Evolutionary conservation across 1,140 invertebrate genomes (phyloP).

Genomic region (Lasioglossum albipes): DNA sequence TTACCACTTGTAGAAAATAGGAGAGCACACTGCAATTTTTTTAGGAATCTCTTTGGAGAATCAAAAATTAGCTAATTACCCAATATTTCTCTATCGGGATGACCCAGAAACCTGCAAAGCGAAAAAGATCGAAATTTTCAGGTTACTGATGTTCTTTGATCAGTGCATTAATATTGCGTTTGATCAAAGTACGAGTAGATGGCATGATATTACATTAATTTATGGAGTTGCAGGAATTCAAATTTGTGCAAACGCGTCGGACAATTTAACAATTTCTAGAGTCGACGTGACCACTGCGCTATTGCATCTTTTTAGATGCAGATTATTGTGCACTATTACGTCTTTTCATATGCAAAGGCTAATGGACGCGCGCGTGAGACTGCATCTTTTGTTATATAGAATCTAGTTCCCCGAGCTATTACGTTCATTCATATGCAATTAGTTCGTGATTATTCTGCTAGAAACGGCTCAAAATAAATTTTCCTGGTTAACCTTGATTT

Average conservation of each 20-base stretch:
- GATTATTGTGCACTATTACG: constrained; percentile 4
- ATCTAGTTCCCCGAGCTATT: neutral
- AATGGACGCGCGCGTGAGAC: neutral
- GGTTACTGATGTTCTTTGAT: no score
- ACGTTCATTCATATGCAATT: constrained; percentile 20
- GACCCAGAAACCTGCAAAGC: no score
- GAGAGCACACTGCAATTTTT: no score
- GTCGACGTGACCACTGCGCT: no score
- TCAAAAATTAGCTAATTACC: no score
- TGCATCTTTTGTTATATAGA: constrained; percentile 3
- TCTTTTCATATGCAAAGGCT: constrained; percentile 22
- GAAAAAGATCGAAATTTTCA: no score
- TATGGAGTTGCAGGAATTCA: neutral
- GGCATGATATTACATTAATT: neutral
- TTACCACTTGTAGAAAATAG: no score
- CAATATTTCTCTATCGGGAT: no score
- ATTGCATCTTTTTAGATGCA: constrained; percentile 20
- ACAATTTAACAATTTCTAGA: constrained; percentile 3
- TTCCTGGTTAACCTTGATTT: neutral
- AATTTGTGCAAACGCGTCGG: neutral
- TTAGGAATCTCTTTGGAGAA: no score
- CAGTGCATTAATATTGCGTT: no score
- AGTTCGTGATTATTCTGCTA: neutral
- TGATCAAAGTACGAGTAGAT: no score
- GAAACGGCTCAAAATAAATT: neutral